A percentile compares a stretch with the other conserved stretches of the same genome.
These are phyloP conservation scores for Hepsetus odoe DNA, from an alignment of 2,113 vertebrate genomes.

Conservation along the genomic window DNA sequence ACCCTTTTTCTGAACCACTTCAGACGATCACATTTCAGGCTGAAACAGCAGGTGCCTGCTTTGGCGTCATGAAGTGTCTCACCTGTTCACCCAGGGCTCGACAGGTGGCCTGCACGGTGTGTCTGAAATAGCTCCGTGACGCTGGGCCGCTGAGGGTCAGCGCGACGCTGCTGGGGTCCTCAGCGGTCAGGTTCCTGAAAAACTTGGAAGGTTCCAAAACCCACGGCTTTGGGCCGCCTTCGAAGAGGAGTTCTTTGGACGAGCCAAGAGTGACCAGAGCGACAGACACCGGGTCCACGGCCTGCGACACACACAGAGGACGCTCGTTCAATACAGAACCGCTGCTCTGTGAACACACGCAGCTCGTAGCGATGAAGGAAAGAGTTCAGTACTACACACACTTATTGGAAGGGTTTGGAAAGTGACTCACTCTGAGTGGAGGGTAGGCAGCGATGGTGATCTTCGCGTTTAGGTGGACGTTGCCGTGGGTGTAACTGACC, in stretches of 20 bases:
- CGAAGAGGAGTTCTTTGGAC: slow-evolving; percentile 92
- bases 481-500: slow-evolving; percentile 85
- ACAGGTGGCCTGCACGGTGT: slow-evolving; percentile 85
- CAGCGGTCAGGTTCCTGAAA: slow-evolving; percentile 81
- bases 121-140: slow-evolving; percentile 81
- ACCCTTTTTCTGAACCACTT: too few relatives aligned
- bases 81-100: slow-evolving; percentile 90
- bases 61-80: slow-evolving; percentile 21
- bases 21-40: too few relatives aligned
- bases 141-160: slow-evolving; percentile 74
- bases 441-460: slow-evolving; percentile 88
- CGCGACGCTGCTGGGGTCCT: slow-evolving; percentile 72
- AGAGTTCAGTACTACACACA: not conserved
- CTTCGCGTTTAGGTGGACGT: slow-evolving; percentile 82
- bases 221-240: slow-evolving; percentile 92
- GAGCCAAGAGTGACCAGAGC: slow-evolving; percentile 93
- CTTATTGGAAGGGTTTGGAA: not conserved
- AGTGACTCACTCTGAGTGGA: slow-evolving; percentile 82
- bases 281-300: slow-evolving; percentile 83
- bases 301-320: slow-evolving; percentile 65
- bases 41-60: too few relatives aligned
- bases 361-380: not conserved
- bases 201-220: slow-evolving; percentile 93
- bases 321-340: too few relatives aligned
- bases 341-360: too few relatives aligned